Conservation (phyloP, 1,140 invertebrate species). For the Bathynomus jamesi region DNA sequence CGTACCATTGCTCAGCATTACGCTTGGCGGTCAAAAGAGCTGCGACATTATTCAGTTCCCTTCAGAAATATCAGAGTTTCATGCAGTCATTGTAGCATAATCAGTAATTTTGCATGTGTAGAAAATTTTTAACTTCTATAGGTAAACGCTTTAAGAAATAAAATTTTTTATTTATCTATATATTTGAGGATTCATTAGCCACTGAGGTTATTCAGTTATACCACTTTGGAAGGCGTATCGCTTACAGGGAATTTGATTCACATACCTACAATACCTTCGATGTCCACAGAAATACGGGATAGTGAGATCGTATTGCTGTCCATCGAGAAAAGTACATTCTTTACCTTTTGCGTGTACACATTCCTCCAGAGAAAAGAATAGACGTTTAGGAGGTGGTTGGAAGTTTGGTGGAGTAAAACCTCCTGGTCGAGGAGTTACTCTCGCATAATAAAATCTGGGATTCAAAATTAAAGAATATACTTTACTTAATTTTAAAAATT, state of each 20-base stretch:
- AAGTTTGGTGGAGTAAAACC: conserved; percentile 16
- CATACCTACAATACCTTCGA: conserved; percentile 51
- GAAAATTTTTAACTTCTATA: no score
- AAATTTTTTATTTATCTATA: no score
- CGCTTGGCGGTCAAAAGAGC: conserved; percentile 39
- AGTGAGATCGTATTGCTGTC: conserved; percentile 46
- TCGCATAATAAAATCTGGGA: conserved; percentile 40
- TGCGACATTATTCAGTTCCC: conserved; percentile 38
- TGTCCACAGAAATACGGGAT: conserved; percentile 62
- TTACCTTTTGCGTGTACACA: conserved; percentile 43
- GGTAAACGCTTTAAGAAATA: no score
- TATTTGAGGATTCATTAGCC: no score
- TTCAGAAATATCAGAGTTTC: no score
- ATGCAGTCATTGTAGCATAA: no score
- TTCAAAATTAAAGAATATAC: no score
- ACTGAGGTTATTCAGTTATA: no score
- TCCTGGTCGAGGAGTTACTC: conserved; percentile 32
- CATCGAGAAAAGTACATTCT: conserved; percentile 44
- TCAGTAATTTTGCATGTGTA: no score
- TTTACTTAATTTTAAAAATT: no score
- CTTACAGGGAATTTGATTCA: no score
- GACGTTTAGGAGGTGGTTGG: neutral
- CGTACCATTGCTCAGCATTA: conserved; percentile 40
- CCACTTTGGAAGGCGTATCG: no score
- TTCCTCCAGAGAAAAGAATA: conserved; percentile 40